Base-by-base conservation (phyloP, 1,140 invertebrate genomes). In the Drosophila triauraria region DNA sequence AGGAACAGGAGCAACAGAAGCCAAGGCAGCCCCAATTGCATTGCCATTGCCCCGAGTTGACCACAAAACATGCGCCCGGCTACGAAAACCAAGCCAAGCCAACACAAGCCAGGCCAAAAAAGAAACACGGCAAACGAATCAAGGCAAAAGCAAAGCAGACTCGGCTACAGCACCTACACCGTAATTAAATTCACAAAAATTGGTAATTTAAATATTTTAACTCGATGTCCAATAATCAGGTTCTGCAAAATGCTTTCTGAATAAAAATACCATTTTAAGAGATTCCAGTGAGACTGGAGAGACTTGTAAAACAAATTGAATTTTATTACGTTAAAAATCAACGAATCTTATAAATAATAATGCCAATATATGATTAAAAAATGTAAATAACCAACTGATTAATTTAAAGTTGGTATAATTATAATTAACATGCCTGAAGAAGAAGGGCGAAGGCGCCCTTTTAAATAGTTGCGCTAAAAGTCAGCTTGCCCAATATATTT, bases 41-140 rank as follows among this genome's bases (percentile, higher is more conserved):
- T 63, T 75, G 78, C 80, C 83, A 87, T 63, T 67, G 78, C 84
- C 82, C 80, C 79, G 71, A 87, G 74, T 87, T 78, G 83, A 87
- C 84, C 83, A 87, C 83, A 87, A 87, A 87, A 87, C 84, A 87
- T 88, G 84, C 80, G 61, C 71, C 76, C 50, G 60, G 75, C 63
- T 79, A 51, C 46, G 67, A 70, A 70, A 70, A 69, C 67, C 67
- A 58, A 63, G 42, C 53, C 48, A 40, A 53, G 46, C 46, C 38
- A 67, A 44, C n/a, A 17, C 47, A 20, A 65, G 58, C 42, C 63
- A 27, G 58, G 58, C 63, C 58, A 63, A 44, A 76, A 71, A 78
- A 51, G 50, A 71, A 47, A 69, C 53, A 60, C 67, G 30, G 43
- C 51, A 58, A 58, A 70, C 25, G 65, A 71, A 72, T 42, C 53